A percentile compares a stretch with the other conserved stretches of the same genome.
Evolutionary conservation across 1,140 invertebrate genomes (phyloP).

Genomic region (Globodera ellingtonae): DNA sequence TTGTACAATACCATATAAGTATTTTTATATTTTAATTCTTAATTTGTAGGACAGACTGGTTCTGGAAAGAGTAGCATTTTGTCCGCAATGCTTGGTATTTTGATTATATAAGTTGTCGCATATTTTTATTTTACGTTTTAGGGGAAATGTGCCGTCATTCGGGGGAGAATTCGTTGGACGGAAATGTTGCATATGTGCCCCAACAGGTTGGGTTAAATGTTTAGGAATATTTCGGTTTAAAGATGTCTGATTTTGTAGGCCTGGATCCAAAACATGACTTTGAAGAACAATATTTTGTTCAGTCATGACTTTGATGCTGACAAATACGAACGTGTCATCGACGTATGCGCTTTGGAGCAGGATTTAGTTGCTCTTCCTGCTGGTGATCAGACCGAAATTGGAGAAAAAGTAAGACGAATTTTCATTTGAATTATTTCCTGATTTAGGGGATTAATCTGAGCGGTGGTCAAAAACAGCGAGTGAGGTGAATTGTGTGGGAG

Average conservation of each 20-base stretch:
- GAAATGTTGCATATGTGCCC: conserved; percentile 74
- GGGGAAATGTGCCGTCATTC: conserved; percentile 68
- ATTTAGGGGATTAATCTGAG: conserved; percentile 83
- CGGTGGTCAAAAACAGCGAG: conserved; percentile 94
- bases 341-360: conserved; percentile 67
- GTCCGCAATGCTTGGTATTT: conserved; percentile 54
- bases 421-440: conserved; percentile 1
- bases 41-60: conserved; percentile 42
- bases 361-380: conserved; percentile 66
- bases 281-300: conserved; percentile 86
- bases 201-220: conserved; percentile 71
- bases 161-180: conserved; percentile 37
- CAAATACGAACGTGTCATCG: conserved; percentile 74
- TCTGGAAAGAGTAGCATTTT: conserved; percentile 48
- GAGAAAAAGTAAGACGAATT: conserved; percentile 67
- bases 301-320: conserved; percentile 74
- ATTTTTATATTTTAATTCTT: not conserved
- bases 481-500: conserved; percentile 68
- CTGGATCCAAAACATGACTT: conserved; percentile 90
- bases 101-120: conserved; percentile 7
- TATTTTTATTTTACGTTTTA: conserved; percentile 28
- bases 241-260: conserved; percentile 66
- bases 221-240: not conserved
- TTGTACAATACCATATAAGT: no score
- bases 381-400: conserved; percentile 70